Base-by-base conservation (phyloP, 1,140 invertebrate genomes). In the Calephelis virginiensis region DNA sequence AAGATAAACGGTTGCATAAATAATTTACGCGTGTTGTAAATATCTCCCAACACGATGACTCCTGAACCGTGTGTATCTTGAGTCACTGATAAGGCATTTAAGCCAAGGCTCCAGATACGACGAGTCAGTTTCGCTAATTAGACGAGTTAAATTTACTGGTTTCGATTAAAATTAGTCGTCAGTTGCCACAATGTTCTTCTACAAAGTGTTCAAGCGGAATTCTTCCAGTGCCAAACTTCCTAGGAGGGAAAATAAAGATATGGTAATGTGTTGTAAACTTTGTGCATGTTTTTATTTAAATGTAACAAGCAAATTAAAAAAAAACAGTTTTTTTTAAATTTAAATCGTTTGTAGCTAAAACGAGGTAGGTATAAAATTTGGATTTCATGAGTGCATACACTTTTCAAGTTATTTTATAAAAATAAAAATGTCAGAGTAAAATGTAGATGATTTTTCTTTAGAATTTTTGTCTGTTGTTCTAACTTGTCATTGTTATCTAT, bases 51-150 rank as follows among this genome's bases (percentile, higher is more conserved):
- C 50, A 28, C 12, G 28, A 59, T 38, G 11, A 28, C 53, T 59
- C 11, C 17, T 59, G 17, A 11, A 56, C 14, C 10, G 28, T 63
- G 63, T 74, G 71, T 67, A 73, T 66, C 62, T 61, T 70, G 68
- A 74, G 14, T 69, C 65, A 72, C 12, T 47, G 68, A 70, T 73
- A 73, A 64, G 67, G 60, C 68, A 70, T 70, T 73, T 14, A 49
- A 70, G 62, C 50, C 64, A 73, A 70, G 71, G 68, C 61, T 66
- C 64, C 61, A 40, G n/a, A 11, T 53, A 48, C 12, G 56, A 46
- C 11, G 5, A 56, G 50, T 12, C 28, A 59, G 28, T 59, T 59
- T 59, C 53, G 11, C 28, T 59, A 59, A 59, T 59, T 59, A 59
- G 53, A 59, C 53, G 53, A 59, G 53, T 59, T 59, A 3, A 59